Evolutionary conservation across 2,888 invertebrate species (phyloP).

Genomic region (Panorpa germanica): DNA sequence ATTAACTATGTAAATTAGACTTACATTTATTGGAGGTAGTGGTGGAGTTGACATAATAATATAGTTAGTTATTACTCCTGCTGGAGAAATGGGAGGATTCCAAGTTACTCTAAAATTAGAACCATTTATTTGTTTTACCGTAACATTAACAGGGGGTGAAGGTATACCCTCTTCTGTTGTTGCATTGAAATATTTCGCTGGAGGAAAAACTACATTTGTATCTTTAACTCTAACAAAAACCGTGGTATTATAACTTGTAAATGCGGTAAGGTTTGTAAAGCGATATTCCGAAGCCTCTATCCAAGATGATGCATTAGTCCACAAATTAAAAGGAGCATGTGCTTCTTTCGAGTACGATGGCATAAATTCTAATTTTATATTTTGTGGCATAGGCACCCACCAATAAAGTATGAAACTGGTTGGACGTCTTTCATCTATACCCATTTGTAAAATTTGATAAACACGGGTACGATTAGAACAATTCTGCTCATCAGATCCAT

Average conservation of each 20-base stretch:
- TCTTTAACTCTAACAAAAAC: slow-evolving; percentile 47
- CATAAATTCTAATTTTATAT: slow-evolving; percentile 34
- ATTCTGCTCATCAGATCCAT: slow-evolving; percentile 53
- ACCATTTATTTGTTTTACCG: slow-evolving; percentile 41
- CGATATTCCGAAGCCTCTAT: slow-evolving; percentile 34
- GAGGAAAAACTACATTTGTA: slow-evolving; percentile 32
- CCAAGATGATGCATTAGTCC: slow-evolving; percentile 41
- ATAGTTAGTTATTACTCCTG: slow-evolving; percentile 42
- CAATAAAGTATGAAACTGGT: slow-evolving; percentile 45
- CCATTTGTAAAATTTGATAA: slow-evolving; percentile 38
- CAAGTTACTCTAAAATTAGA: slow-evolving; percentile 46
- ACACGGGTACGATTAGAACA: slow-evolving; percentile 30
- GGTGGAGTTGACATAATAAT: slow-evolving; percentile 44
- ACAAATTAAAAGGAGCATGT: slow-evolving; percentile 25
- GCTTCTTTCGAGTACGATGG: slow-evolving; percentile 40
- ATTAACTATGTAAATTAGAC: too few species aligned
- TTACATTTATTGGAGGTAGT: slow-evolving; percentile 35
- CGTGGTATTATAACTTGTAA: slow-evolving; percentile 60
- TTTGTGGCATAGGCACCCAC: slow-evolving; percentile 24
- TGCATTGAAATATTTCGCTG: slow-evolving; percentile 38
- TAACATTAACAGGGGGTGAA: slow-evolving; percentile 44
- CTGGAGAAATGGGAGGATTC: slow-evolving; percentile 42
- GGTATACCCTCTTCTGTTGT: slow-evolving; percentile 55
- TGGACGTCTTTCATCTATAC: slow-evolving; percentile 40
- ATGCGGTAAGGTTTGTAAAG: slow-evolving; percentile 45